Base-by-base conservation (phyloP, 2,113 vertebrate species). In the Clarias macrocephalus region DNA sequence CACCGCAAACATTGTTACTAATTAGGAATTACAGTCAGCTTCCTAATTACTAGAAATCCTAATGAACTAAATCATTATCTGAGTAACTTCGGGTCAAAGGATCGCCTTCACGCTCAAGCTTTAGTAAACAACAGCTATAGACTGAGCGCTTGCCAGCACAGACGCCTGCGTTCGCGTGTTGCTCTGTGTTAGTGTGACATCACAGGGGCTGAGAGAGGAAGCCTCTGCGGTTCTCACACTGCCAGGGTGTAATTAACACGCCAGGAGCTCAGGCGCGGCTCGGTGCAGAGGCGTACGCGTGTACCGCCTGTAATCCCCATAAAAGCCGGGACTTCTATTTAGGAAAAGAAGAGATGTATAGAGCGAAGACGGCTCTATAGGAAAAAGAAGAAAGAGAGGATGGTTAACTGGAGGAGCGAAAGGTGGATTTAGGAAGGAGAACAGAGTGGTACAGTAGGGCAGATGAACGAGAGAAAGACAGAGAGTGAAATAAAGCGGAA, bases 281-380 rank as follows among this genome's bases (percentile, higher is more conserved):
- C 70, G 23, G 30, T 65, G 85, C 84, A 57, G 80, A 77, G 83
- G 37, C 63, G 68, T 76, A 77, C 65, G 48, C 33, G 33, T 10
- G 30, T 42, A 79, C 72, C 23, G 72, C 33, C 87, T 92, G 89
- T 92, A 84, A 92, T 93, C 92, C 91, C 76, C 91, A 91, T 89
- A 89, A 92, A 93, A 89, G 85, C 88, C 88, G 88, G 13, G 18
- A 82, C 33, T 37, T 37, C 3, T 37, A 66, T 77, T 73, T 80
- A 59, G 56, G 88, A 60, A 9, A 89, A 68, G 33, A 85, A 59
- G 82, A 80, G 75, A 73, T 23, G 86, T 73, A 91, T 62, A 68
- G 88, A 65, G 82, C 57, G 42, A 59, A 75, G 76, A 48, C 23
- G 72, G 56, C 73, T 25, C 11, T 37, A 80, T 18, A 84, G 56